Base-by-base conservation (phyloP, 2,113 vertebrate species). In the Hydrolagus affinis region DNA sequence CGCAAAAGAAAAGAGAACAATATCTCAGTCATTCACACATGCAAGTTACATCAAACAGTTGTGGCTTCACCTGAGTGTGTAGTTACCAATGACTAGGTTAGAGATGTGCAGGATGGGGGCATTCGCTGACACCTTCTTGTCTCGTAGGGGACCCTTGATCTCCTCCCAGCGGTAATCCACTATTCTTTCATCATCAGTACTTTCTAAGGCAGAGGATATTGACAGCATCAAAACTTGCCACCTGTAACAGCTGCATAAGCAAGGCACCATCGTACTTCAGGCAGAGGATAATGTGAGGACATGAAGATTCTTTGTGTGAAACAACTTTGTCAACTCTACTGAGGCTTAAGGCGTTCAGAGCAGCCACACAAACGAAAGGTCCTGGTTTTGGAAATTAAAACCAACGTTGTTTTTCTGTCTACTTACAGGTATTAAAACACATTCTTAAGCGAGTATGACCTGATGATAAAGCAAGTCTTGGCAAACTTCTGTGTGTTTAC, bases 121-220 rank as follows among this genome's bases (percentile, higher is more conserved):
- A 85, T 95, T 91, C 68, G 89, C 90, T 56, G 89, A 90, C 8
- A 87, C 89, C 66, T 90, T 91, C 87, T 90, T 87, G 85, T 92
- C 89, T 87, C 88, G 60, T 30, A 90, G 28, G 57, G 94, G 93
- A 68, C 94, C 94, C n/a, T 88, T 88, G 86, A 94, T 88, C 91
- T 95, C 93, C 83, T 96, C 93, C 95, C 95, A 95, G 87, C 88
- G 91, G 85, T 94, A 96, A 86, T 90, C 92, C 85, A 94, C 89
- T 68, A 95, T 91, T 80, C 91, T 89, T 86, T 56, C 85, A 86
- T 95, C 95, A 90, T 95, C 95, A 25, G 85, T 70, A 85, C 94
- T 95, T 88, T 93, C 95, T 96, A 64, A 83, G 66, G 78, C 11
- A 66, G 66, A 83, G 17, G 62, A 32, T 11, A 17, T 21, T 57